Evolutionary conservation across 2,797 vertebrate species (phyloP), one percentile per base, ranked within the genome.

Genomic region (Lagorchestes hirsutus): DNA sequence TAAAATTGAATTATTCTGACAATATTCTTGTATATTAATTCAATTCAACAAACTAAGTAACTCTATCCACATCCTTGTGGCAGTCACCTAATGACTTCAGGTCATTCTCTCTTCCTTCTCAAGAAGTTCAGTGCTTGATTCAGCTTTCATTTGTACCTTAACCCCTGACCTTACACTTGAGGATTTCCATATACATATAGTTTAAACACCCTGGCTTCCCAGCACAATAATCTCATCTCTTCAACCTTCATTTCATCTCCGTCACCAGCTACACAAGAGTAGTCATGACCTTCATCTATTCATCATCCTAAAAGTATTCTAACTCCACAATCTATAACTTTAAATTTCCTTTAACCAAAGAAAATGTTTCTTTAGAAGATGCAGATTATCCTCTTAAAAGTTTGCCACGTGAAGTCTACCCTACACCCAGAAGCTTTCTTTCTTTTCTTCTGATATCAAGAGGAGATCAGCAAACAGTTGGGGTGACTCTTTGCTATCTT

Each of bases 1-100:
- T 74, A 54, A 91, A 97, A 93, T 92, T 62, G n/a, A 93, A 92
- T 12, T 40, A n/a, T 54, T 40, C 55, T 92, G 82, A 91, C 34
- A 14, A 95, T 67, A 57, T 82, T 58, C 55, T 97, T 87, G 40
- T 62, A 82, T 22, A 46, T 46, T 82, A 82, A 27, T 82, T 87
- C 74, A 87, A 50, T 50, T 87, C 40, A 28, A 50, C 74, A 27
- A 46, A 18, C 4, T 55, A 95, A 74, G n/a, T 74, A 4, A 55
- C n/a, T 3, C 40, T 92, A 62, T 54, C 91, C 62, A 28, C 50
- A 94, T 90, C n/a, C 92, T 55, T 92, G 55, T 95, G 67, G 9
- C 22, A 87, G 40, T 87, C 13, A 95, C 24, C 93, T 90, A 94
- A 29, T 92, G 62, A 40, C 92, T 46, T 93, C 54, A 31, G 93